A percentile compares a stretch with the other conserved stretches of the same genome.
These are phyloP conservation scores for Phymorhynchus buccinoides DNA, from an alignment of 1,140 invertebrate species.

Conservation along the genomic window DNA sequence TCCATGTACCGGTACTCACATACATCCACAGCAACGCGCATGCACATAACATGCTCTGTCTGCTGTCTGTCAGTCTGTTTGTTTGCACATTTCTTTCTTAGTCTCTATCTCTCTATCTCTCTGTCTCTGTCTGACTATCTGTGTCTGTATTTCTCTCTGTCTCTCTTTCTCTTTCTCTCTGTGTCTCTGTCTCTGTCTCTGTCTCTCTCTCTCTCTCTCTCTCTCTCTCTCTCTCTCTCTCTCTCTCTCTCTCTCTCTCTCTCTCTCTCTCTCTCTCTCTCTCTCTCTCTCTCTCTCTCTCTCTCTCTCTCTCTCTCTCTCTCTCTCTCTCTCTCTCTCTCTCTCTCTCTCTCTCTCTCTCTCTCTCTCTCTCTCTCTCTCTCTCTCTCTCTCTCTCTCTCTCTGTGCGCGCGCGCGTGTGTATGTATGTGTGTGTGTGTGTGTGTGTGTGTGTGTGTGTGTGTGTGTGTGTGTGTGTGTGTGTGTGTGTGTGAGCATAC, in stretches of 20 bases:
- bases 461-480: slow-evolving; percentile 21
- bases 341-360: neutral
- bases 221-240: slow-evolving; percentile 17
- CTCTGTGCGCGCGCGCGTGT: neutral
- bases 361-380: slow-evolving; percentile 14
- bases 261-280: slow-evolving; percentile 4
- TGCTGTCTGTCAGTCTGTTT: neutral
- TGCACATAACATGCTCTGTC: neutral
- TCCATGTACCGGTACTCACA: too few relatives aligned
- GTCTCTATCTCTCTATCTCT: neutral
- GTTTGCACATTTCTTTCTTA: neutral
- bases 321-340: neutral
- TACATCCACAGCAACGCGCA: too few relatives aligned
- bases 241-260: neutral
- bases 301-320: slow-evolving; percentile 17
- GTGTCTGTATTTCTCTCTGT: neutral
- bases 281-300: slow-evolving; percentile 17
- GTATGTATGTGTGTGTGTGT: slow-evolving; percentile 20
- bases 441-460: slow-evolving; percentile 28
- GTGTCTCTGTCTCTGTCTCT: neutral
- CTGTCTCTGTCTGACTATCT: slow-evolving; percentile 4
- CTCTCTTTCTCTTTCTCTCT: slow-evolving; percentile 19
- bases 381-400: slow-evolving; percentile 2
- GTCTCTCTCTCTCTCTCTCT: slow-evolving; percentile 7
- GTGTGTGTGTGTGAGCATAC: slow-evolving; percentile 1